A percentile compares a stretch with the other conserved stretches of the same genome.
Conservation (phyloP, 2,797 vertebrate genomes). For the Oreonectes daqikongensis region DNA sequence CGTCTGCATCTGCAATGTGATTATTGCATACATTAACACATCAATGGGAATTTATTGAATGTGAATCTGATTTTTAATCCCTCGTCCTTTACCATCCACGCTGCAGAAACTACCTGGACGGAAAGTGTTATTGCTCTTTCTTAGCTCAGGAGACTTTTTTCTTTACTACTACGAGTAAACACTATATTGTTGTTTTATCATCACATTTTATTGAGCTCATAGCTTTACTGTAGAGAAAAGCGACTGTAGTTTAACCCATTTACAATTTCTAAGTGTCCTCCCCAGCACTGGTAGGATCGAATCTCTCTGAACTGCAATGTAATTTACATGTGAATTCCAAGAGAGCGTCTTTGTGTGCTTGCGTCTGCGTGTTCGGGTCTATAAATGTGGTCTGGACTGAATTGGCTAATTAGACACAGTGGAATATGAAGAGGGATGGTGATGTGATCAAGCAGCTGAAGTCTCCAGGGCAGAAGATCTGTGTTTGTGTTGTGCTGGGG, state of each 20-base stretch:
- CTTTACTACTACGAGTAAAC: too few relatives aligned
- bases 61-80: conserved; percentile 7
- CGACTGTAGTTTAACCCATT: neutral
- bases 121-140: too few relatives aligned
- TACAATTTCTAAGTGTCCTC: neutral
- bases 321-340: conserved; percentile 44
- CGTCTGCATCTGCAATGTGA: neutral
- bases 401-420: conserved; percentile 65
- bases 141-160: too few relatives aligned
- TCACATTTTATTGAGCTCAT: too few relatives aligned
- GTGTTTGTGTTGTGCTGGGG: conserved; percentile 58
- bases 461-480: conserved; percentile 58
- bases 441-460: conserved; percentile 50
- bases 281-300: neutral
- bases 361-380: conserved; percentile 30
- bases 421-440: conserved; percentile 56
- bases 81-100: too few relatives aligned
- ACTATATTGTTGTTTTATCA: too few relatives aligned
- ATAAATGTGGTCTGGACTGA: conserved; percentile 48
- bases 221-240: too few relatives aligned
- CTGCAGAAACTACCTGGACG: too few relatives aligned
- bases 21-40: conserved; percentile 10
- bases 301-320: conserved; percentile 27
- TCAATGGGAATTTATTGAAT: neutral
- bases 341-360: conserved; percentile 9